Base-by-base conservation (phyloP, 2,888 invertebrate species). In the Pandemis cinnamomeana region DNA sequence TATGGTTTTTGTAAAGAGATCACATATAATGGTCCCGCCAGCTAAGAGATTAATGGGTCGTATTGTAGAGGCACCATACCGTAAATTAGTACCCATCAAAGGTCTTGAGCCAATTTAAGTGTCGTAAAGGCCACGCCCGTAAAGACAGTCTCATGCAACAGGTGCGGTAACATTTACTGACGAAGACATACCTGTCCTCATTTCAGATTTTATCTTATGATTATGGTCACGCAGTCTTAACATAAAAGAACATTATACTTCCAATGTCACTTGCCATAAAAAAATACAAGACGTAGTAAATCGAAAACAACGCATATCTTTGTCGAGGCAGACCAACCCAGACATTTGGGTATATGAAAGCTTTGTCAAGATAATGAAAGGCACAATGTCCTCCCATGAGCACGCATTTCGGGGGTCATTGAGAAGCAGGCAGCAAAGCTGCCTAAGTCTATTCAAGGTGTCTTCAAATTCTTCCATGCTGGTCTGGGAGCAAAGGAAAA, bases 1-100 rank as follows among this genome's bases (percentile, higher is more conserved):
- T 72, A 72, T 68, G 68, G 72, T 58, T 63, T 62, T 36, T 41
- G 42, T 58, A 41, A 42, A 27, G 20, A 41, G 67, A 55, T 67
- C 41, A 67, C 4, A 46, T 11, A 60, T 55, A 41, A 41, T 46
- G 36, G 7, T n/a, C n/a, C 7, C 27, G 27, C 27, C 42, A 8
- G 55, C 20, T 41, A 8, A 41, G 72, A 60, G 68, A 64, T 48
- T 70, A 46, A 71, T 58, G 58, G 27, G 58, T 27, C 58, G 5
- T 58, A 7, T 2, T 15, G 27, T 10, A 20, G 27, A 58, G 58
- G 58, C 20, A 58, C 27, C 27, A 11, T 58, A 10, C 55, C 55
- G 58, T 27, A 20, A 58, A 27, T 58, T 58, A 58, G 58, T 58
- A 58, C 5, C 27, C 27, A 58, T 27, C n/a, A 58, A 27, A 58